Conservation (phyloP, 2,888 invertebrate genomes). For the Spodoptera exigua region DNA sequence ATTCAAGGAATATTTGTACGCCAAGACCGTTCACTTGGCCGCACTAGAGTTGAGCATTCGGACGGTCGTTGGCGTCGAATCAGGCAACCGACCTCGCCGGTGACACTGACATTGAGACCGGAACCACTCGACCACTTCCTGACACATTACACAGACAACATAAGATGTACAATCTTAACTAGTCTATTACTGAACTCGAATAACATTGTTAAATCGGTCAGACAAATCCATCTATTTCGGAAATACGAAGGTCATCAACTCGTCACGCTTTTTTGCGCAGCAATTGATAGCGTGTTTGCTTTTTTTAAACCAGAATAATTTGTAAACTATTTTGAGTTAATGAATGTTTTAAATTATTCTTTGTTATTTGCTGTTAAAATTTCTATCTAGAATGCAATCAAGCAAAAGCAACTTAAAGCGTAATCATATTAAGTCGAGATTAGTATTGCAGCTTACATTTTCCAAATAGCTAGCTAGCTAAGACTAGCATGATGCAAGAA, state of each 20-base stretch:
- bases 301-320: slow-evolving; percentile 27
- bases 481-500: slow-evolving; percentile 59
- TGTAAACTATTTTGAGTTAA: not conserved
- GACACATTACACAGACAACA: slow-evolving; percentile 59
- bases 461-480: slow-evolving; percentile 35
- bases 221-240: slow-evolving; percentile 32
- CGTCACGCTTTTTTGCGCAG: slow-evolving; percentile 41
- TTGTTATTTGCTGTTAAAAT: too few relatives aligned
- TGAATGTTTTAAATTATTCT: too few relatives aligned
- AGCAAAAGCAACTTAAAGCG: too few relatives aligned
- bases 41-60: slow-evolving; percentile 12
- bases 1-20: slow-evolving; percentile 24
- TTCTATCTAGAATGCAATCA: too few relatives aligned
- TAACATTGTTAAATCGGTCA: slow-evolving; percentile 34
- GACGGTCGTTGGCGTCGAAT: slow-evolving; percentile 68
- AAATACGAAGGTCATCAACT: slow-evolving; percentile 33
- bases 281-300: slow-evolving; percentile 39
- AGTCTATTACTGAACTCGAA: slow-evolving; percentile 41
- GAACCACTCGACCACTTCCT: slow-evolving; percentile 79
- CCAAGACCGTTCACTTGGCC: slow-evolving; percentile 28
- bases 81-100: slow-evolving; percentile 71
- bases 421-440: not conserved
- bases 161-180: slow-evolving; percentile 47
- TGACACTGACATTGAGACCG: slow-evolving; percentile 84
- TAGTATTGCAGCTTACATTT: slow-evolving; percentile 27